A percentile compares a stretch with the other conserved stretches of the same genome.
Evolutionary conservation across 2,888 invertebrate genomes (phyloP).

Genomic region (Caenorhabditis macrosperma): DNA sequence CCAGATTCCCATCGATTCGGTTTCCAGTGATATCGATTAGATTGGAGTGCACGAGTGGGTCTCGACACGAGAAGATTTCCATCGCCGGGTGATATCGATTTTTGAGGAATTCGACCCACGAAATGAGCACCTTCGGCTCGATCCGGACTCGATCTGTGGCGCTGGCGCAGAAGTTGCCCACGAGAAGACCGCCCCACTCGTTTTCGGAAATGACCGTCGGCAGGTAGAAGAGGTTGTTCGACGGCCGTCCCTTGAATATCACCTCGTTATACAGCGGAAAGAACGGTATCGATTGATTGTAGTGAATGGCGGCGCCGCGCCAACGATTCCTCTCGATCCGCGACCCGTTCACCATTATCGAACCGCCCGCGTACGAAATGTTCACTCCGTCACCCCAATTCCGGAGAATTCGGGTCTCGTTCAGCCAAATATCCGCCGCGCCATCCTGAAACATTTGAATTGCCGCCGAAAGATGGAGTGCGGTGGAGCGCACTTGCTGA

Average conservation of each 20-base stretch:
- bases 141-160: conserved; percentile 36
- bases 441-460: conserved; percentile 85
- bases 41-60: conserved; percentile 42
- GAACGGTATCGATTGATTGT: conserved; percentile 91
- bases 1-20: conserved; percentile 69
- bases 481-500: too few relatives aligned
- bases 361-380: conserved; percentile 94
- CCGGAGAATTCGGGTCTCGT: conserved; percentile 89
- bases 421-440: conserved; percentile 94
- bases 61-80: conserved; percentile 78
- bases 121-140: conserved; percentile 74
- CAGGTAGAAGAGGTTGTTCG: conserved; percentile 79
- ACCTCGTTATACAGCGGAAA: conserved; percentile 90
- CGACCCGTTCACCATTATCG: conserved; percentile 91
- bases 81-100: conserved; percentile 79
- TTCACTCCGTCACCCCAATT: conserved; percentile 96
- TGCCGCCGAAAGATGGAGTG: too few relatives aligned
- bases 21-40: conserved; percentile 74
- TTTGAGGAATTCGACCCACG: conserved; percentile 77
- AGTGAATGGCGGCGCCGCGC: conserved; percentile 90
- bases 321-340: conserved; percentile 91
- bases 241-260: conserved; percentile 82
- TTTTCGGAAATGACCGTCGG: conserved; percentile 89
- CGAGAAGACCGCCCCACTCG: conserved; percentile 89
- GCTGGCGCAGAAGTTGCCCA: conserved; percentile 90